These are phyloP conservation scores for Eristalis tenax DNA, from an alignment of 2,888 invertebrate species.

Conservation along the genomic window DNA sequence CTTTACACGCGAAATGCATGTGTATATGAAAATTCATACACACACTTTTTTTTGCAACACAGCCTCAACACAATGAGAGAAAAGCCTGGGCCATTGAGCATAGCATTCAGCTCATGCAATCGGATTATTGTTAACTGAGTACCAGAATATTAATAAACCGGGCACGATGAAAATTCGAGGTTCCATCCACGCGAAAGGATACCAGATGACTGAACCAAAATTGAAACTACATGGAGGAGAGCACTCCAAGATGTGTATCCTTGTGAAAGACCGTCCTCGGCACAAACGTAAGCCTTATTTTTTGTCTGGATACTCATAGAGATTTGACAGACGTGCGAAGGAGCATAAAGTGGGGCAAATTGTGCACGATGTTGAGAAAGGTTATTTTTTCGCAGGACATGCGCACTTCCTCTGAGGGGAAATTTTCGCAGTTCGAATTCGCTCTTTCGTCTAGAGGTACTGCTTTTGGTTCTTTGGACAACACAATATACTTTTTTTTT, in stretches of 20 bases:
- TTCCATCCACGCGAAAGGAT: slow-evolving; percentile 46
- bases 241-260: slow-evolving; percentile 65
- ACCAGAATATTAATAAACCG: slow-evolving; percentile 36
- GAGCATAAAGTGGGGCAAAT: neutral
- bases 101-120: slow-evolving; percentile 34
- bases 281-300: slow-evolving; percentile 27
- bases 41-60: slow-evolving; percentile 6
- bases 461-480: neutral
- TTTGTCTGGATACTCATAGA: slow-evolving; percentile 54
- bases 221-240: slow-evolving; percentile 41
- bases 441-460: slow-evolving; percentile 23
- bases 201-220: slow-evolving; percentile 68
- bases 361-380: slow-evolving; percentile 65
- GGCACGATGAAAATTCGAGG: slow-evolving; percentile 6
- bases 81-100: slow-evolving; percentile 1
- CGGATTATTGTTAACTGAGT: slow-evolving; percentile 32
- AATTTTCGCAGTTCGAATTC: slow-evolving; percentile 66
- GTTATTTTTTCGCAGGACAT: slow-evolving; percentile 68
- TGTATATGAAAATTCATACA: neutral
- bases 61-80: slow-evolving; percentile 4
- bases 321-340: slow-evolving; percentile 59
- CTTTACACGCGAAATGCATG: slow-evolving; percentile 17
- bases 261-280: slow-evolving; percentile 52
- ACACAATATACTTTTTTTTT: neutral
- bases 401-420: slow-evolving; percentile 51